phyloP scores from a whole-genome alignment of 1,140 invertebrate species.

The Bursaphelenchus mucronatus region DNA sequence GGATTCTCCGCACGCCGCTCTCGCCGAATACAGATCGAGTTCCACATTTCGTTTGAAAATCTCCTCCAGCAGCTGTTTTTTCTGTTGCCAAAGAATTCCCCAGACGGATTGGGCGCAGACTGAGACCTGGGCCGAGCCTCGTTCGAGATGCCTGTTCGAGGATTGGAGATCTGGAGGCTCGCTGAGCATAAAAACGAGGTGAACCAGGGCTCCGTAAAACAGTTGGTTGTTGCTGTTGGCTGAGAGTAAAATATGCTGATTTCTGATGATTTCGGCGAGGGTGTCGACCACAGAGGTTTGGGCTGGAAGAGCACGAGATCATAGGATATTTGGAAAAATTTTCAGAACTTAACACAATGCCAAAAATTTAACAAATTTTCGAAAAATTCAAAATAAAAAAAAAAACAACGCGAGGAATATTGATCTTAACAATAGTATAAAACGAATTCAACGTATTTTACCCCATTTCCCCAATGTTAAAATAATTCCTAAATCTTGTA shows the following conservation, averaged over 20 bases:
- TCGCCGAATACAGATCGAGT: conserved; percentile 67
- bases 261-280: conserved; percentile 49
- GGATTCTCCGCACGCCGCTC: conserved; percentile 78
- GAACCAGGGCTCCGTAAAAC: conserved; percentile 81
- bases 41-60: conserved; percentile 81
- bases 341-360: background rate
- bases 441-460: no score
- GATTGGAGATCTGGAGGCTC: conserved; percentile 63
- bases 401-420: no score
- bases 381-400: background rate
- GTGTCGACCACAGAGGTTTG: conserved; percentile 59
- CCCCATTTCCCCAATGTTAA: no score
- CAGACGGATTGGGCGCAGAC: conserved; percentile 83
- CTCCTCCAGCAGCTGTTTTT: conserved; percentile 77
- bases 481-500: no score
- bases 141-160: conserved; percentile 35
- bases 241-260: conserved; percentile 75
- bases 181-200: conserved; percentile 87
- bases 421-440: no score
- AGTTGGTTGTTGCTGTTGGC: conserved; percentile 68
- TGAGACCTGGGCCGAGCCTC: conserved; percentile 66
- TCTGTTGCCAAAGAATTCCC: conserved; percentile 91
- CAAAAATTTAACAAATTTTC: background rate
- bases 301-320: conserved; percentile 26
- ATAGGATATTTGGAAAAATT: background rate